A percentile compares a stretch with the other conserved stretches of the same genome.
These are phyloP conservation scores for Python bivittatus DNA, from an alignment of 2,113 vertebrate species.

Conservation along the genomic window DNA sequence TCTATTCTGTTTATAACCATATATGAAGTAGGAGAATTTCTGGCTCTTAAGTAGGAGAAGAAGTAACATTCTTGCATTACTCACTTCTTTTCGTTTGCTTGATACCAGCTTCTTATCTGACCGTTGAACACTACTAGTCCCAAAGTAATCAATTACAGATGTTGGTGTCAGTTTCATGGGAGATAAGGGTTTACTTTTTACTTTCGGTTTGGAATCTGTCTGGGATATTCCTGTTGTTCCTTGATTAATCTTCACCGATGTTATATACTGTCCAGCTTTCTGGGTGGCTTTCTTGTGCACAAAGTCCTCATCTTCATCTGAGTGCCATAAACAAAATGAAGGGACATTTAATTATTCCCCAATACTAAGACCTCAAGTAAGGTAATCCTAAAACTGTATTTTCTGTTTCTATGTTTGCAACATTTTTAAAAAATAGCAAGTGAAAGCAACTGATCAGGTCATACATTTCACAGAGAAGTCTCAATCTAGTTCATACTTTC, in stretches of 20 bases:
- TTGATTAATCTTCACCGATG: conserved; percentile 24
- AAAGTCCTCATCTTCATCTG: conserved; percentile 94
- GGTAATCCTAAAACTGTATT: neutral
- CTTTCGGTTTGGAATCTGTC: conserved; percentile 64
- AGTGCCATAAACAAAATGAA: neutral
- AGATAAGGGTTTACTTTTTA: conserved; percentile 72
- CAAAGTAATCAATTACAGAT: conserved; percentile 89
- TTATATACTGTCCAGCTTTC: conserved; percentile 81
- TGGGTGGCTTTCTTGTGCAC: conserved; percentile 71
- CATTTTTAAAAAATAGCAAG: neutral
- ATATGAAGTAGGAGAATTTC: neutral
- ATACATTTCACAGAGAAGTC: neutral
- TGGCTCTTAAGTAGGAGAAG: neutral
- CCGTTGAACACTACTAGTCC: conserved; percentile 78
- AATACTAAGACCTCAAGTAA: neutral
- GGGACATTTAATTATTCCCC: conserved; percentile 27
- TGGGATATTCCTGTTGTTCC: conserved; percentile 52
- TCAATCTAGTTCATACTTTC: neutral
- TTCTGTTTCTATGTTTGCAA: neutral
- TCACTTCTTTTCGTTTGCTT: conserved; percentile 89
- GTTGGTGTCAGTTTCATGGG: conserved; percentile 81
- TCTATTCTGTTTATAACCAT: neutral
- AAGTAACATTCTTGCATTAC: conserved; percentile 34
- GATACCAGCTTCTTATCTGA: conserved; percentile 93
- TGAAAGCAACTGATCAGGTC: neutral